A percentile compares a stretch with the other conserved stretches of the same genome.
Conservation (phyloP, 1,140 invertebrate genomes). For the Halyomorpha halys region DNA sequence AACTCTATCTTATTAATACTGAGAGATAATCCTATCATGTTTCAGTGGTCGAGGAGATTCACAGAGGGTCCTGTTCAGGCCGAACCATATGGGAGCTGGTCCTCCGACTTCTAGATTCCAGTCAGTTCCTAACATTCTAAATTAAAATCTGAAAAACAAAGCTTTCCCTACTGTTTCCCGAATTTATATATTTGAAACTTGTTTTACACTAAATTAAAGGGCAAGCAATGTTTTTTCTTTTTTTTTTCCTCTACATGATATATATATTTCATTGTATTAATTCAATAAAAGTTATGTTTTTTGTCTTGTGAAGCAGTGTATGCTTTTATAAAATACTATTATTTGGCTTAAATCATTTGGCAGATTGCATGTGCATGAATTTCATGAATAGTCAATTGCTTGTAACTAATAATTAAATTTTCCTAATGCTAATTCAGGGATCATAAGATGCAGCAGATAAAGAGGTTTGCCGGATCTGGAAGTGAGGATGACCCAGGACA, state of each 20-base stretch:
- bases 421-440: conserved; percentile 48
- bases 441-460: conserved; percentile 59
- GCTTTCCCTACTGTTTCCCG: neutral
- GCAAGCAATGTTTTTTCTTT: no score
- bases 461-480: conserved; percentile 55
- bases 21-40: neutral
- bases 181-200: neutral
- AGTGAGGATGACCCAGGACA: conserved; percentile 60
- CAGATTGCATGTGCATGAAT: conserved; percentile 11
- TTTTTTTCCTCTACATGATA: neutral
- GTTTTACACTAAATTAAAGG: neutral
- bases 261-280: neutral
- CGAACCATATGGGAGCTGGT: conserved; percentile 52
- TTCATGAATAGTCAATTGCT: neutral
- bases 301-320: conserved; percentile 28
- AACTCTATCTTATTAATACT: no score
- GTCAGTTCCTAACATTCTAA: conserved; percentile 36
- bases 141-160: no score
- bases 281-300: conserved; percentile 13
- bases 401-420: conserved; percentile 1
- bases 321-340: neutral
- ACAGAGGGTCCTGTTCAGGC: conserved; percentile 58
- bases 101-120: conserved; percentile 45
- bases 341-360: conserved; percentile 7
- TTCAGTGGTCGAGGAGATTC: conserved; percentile 47